phyloP scores from a whole-genome alignment of 1,140 invertebrate genomes.

The Pseudomyrmex gracilis region DNA sequence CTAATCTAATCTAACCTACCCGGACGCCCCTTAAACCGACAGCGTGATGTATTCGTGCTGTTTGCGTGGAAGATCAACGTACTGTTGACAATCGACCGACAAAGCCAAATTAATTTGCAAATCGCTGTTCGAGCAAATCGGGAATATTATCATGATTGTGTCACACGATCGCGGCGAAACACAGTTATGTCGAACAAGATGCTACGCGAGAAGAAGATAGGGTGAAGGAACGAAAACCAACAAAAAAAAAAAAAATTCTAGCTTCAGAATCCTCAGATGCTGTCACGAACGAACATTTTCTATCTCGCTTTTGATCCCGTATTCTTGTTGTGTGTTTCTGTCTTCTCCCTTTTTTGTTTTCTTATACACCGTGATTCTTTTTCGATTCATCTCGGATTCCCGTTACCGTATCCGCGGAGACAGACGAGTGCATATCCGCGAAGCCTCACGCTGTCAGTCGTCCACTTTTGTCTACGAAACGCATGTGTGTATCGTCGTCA shows the following conservation, averaged over 20 bases:
- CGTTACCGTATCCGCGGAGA: conserved; percentile 53
- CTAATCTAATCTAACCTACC: too few relatives aligned
- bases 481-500: conserved; percentile 64
- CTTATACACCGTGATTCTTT: conserved; percentile 42
- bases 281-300: conserved; percentile 82
- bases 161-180: neutral
- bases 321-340: conserved; percentile 78
- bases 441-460: conserved; percentile 66
- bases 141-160: conserved; percentile 32
- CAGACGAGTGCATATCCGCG: conserved; percentile 72
- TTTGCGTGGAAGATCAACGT: conserved; percentile 64
- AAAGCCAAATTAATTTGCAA: conserved; percentile 73
- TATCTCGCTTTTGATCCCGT: conserved; percentile 80
- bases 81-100: conserved; percentile 62
- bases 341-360: conserved; percentile 65
- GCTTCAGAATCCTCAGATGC: conserved; percentile 80
- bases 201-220: conserved; percentile 51
- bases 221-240: conserved; percentile 77
- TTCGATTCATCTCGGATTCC: conserved; percentile 17
- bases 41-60: conserved; percentile 23
- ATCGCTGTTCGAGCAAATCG: conserved; percentile 60
- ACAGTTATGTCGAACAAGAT: neutral
- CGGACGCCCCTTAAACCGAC: neutral
- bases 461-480: conserved; percentile 79
- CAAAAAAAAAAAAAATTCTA: conserved; percentile 70